Evolutionary conservation across 2,888 invertebrate species (phyloP), one percentile per base, ranked within the genome.

Genomic region (Drosophila rellima): DNA sequence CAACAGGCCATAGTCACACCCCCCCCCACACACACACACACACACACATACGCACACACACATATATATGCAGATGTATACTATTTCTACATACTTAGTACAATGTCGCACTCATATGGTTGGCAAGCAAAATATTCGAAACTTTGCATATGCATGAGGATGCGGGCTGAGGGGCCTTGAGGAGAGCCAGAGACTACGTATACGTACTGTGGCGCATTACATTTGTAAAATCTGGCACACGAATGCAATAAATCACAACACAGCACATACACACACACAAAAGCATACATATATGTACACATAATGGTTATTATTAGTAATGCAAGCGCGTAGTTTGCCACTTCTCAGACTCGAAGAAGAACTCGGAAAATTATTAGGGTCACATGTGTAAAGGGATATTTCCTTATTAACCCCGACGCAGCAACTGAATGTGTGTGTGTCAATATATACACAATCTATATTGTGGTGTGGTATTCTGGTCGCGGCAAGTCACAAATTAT

Each of bases 161-260:
- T 17, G 13, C 4, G 13, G 54, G 31, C 15, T 45, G 39, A 17
- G 26, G 35, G 54, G 56, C 11, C 37, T 42, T 45, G 47, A 51
- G 57, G 40, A 56, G 55, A 59, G 18, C 15, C 48, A 33, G 33
- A 37, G 57, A 54, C 20, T 62, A 26, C 47, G 65, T 60, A 69
- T 62, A 23, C 45, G 65, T 56, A 69, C 79, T 70, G 82, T 78
- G 82, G 86, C 80, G 80, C 82, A 87, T 89, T 81, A 84, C 88
- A 85, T 89, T 88, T 88, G 89, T 89, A 86, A 90, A 90, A 90
- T 90, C 90, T 91, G 90, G 91, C 91, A 91, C 88, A 90, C 87
- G 84, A 90, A 90, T 89, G 90, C 90, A 81, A 90, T 90, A 90
- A 90, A 90, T 90, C 90, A 91, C 82, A 82, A 80, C 84, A 87